A percentile compares a stretch with the other conserved stretches of the same genome.
Conservation (phyloP, 2,797 vertebrate genomes). For the Poeciliopsis paucimaculata region DNA sequence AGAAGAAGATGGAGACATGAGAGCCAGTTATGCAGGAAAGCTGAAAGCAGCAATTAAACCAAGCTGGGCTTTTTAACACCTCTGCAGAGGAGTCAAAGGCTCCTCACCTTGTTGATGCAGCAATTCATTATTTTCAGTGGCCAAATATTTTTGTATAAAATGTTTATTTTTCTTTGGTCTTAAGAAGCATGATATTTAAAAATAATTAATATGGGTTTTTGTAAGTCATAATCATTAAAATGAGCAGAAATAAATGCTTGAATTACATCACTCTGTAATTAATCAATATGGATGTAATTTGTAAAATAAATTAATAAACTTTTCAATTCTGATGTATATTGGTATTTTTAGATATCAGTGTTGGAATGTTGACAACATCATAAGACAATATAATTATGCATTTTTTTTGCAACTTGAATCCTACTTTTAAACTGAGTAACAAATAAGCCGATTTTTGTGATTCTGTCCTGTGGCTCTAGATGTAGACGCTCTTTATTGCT, state of each 20-base stretch:
- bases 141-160: not conserved
- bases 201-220: not conserved
- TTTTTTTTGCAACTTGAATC: not conserved
- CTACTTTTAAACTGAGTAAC: slow-evolving; percentile 14
- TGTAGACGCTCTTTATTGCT: not conserved
- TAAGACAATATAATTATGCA: not conserved
- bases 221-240: not conserved
- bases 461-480: slow-evolving; percentile 22
- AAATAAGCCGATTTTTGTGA: slow-evolving; percentile 16
- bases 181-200: not conserved
- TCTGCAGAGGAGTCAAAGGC: not conserved
- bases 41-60: not conserved
- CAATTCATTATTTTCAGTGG: not conserved
- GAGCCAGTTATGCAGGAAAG: not conserved
- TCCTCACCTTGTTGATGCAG: not conserved
- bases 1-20: not conserved
- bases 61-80: not conserved
- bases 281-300: not conserved
- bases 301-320: not conserved
- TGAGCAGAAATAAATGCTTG: not conserved
- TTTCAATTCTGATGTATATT: not conserved
- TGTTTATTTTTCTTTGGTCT: not conserved
- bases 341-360: not conserved
- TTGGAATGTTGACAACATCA: not conserved
- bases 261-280: not conserved